Evolutionary conservation across 2,113 vertebrate species (phyloP).

Genomic region (Atherinomorus stipes): DNA sequence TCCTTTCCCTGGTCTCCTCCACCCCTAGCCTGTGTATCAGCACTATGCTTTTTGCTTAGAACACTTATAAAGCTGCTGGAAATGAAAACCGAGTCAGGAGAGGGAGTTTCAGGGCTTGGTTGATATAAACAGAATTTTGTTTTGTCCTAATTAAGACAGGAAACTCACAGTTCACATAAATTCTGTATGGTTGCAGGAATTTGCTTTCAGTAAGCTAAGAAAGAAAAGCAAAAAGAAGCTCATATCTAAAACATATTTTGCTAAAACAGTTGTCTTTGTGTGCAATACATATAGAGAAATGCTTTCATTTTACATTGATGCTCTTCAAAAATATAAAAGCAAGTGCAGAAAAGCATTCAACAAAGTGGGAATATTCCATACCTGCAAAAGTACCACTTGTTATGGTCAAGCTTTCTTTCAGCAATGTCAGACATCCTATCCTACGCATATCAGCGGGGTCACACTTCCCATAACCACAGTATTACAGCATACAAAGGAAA

Average conservation of each 20-base stretch:
- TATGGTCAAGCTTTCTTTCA: constrained; percentile 1
- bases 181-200: background rate
- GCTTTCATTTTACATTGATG: background rate
- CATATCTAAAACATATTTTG: background rate
- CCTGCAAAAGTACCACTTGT: too few relatives aligned
- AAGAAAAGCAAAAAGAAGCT: background rate
- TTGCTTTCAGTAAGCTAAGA: background rate
- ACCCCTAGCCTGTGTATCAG: constrained; percentile 22
- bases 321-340: background rate
- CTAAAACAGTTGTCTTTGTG: background rate
- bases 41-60: background rate
- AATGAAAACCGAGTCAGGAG: constrained; percentile 7
- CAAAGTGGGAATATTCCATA: too few relatives aligned
- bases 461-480: constrained; percentile 21
- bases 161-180: background rate
- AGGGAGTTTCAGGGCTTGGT: background rate
- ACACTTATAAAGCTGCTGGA: constrained; percentile 5
- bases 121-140: background rate
- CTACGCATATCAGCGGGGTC: background rate
- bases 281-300: background rate
- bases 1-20: constrained; percentile 20
- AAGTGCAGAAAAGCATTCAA: background rate
- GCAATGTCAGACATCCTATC: constrained; percentile 9
- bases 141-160: constrained; percentile 16
- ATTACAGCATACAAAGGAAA: constrained; percentile 17